A percentile compares a stretch with the other conserved stretches of the same genome.
These are phyloP conservation scores for Eira barbara DNA, from an alignment of 2,113 vertebrate genomes.

Conservation along the genomic window DNA sequence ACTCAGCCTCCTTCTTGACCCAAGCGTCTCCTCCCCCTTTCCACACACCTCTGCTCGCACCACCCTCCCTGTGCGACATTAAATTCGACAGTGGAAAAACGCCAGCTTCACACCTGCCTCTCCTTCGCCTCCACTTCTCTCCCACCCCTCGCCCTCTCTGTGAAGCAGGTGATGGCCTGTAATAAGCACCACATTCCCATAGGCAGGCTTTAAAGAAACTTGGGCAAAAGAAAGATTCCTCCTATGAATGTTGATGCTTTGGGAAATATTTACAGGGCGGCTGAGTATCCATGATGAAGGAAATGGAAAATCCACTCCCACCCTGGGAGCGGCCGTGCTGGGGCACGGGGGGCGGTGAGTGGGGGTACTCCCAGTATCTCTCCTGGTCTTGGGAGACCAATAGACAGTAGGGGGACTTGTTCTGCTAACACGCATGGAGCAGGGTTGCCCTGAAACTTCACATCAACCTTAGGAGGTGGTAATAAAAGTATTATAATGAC, in stretches of 20 bases:
- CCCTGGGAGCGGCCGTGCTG: too few species aligned
- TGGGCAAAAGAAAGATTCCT: not conserved
- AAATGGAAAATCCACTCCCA: not conserved
- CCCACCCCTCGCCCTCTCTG: not conserved
- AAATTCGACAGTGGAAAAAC: not conserved
- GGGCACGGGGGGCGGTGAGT: too few species aligned
- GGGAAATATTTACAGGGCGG: not conserved
- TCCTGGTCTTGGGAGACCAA: not conserved
- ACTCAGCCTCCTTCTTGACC: not conserved
- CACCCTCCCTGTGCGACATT: too few species aligned
- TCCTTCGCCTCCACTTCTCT: not conserved
- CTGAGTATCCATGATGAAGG: not conserved
- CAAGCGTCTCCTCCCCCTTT: not conserved
- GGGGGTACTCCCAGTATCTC: not conserved
- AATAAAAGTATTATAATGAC: not conserved
- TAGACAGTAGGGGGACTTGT: not conserved
- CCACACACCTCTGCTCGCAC: not conserved
- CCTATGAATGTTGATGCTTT: not conserved
- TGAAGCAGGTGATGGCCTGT: not conserved
- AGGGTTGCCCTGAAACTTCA: not conserved
- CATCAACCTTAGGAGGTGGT: not conserved
- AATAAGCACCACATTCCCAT: not conserved
- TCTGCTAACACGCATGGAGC: not conserved
- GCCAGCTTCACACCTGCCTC: not conserved
- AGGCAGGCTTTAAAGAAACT: not conserved